Percentiles rank a stretch among this genome's conserved stretches.
Conservation (phyloP, 2,797 vertebrate species). For the Microctenopoma stevenorrisi region DNA sequence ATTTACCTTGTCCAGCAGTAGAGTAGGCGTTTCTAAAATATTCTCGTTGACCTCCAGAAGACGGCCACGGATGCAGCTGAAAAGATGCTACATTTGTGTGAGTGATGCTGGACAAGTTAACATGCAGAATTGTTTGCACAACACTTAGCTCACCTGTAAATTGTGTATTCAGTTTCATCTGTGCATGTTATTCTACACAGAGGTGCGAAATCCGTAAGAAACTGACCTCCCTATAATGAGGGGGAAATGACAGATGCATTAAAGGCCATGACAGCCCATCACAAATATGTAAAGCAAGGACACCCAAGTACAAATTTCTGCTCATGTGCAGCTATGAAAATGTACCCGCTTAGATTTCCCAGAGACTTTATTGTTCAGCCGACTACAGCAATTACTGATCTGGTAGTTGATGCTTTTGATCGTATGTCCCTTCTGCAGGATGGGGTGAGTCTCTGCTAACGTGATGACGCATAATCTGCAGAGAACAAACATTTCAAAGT, state of each 20-base stretch:
- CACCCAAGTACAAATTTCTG: background rate
- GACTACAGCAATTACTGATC: slow-evolving; percentile 96
- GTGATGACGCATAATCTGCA: slow-evolving; percentile 94
- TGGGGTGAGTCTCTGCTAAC: slow-evolving; percentile 93
- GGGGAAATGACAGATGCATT: slow-evolving; percentile 13
- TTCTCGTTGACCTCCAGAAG: slow-evolving; percentile 96
- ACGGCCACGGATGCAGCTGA: slow-evolving; percentile 94
- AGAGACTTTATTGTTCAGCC: slow-evolving; percentile 96
- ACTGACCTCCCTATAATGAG: slow-evolving; percentile 90
- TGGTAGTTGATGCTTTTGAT: slow-evolving; percentile 93
- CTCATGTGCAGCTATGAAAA: background rate
- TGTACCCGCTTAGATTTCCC: slow-evolving; percentile 97
- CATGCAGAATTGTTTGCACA: background rate
- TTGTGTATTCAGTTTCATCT: slow-evolving; percentile 92
- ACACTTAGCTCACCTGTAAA: slow-evolving; percentile 88
- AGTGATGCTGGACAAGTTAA: background rate
- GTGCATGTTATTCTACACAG: slow-evolving; percentile 93
- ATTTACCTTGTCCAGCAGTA: slow-evolving; percentile 93
- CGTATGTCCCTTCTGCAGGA: slow-evolving; percentile 89
- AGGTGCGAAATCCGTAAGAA: slow-evolving; percentile 95
- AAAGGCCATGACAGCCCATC: background rate
- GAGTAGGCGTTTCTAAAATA: slow-evolving; percentile 88
- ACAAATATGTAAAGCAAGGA: too few relatives aligned
- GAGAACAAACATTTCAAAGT: background rate
- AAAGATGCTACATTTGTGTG: slow-evolving; percentile 21